A percentile compares a stretch with the other conserved stretches of the same genome.
These are phyloP conservation scores for Actinemys pallida DNA, from an alignment of 2,113 vertebrate species.

Conservation along the genomic window DNA sequence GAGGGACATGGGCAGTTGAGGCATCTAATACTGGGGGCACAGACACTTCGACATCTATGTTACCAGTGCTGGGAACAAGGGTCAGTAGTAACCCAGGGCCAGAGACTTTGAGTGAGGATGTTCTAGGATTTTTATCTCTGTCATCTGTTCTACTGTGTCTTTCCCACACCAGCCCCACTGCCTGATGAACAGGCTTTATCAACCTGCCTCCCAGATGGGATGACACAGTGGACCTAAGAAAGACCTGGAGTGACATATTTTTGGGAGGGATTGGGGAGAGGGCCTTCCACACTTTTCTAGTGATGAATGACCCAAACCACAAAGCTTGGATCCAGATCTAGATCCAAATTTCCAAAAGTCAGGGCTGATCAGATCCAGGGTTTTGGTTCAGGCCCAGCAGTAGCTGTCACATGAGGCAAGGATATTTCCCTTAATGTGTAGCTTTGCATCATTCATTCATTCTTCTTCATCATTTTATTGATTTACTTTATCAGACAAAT, in stretches of 20 bases:
- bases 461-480: background rate
- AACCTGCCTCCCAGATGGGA: background rate
- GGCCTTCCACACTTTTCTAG: constrained; percentile 36
- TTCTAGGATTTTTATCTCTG: background rate
- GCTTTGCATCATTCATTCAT: constrained; percentile 26
- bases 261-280: constrained; percentile 3
- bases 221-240: background rate
- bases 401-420: constrained; percentile 33
- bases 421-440: background rate
- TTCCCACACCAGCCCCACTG: background rate
- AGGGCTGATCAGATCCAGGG: background rate
- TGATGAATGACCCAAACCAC: background rate
- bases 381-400: background rate
- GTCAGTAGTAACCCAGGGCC: background rate
- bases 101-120: background rate
- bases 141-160: background rate
- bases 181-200: background rate
- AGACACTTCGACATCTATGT: background rate
- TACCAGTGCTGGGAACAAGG: background rate
- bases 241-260: background rate
- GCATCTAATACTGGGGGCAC: background rate
- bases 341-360: constrained; percentile 15
- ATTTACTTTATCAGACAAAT: constrained; percentile 52
- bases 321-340: background rate
- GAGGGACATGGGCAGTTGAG: background rate